phyloP scores from a whole-genome alignment of 2,797 vertebrate species.

The Uromys caudimaculatus region DNA sequence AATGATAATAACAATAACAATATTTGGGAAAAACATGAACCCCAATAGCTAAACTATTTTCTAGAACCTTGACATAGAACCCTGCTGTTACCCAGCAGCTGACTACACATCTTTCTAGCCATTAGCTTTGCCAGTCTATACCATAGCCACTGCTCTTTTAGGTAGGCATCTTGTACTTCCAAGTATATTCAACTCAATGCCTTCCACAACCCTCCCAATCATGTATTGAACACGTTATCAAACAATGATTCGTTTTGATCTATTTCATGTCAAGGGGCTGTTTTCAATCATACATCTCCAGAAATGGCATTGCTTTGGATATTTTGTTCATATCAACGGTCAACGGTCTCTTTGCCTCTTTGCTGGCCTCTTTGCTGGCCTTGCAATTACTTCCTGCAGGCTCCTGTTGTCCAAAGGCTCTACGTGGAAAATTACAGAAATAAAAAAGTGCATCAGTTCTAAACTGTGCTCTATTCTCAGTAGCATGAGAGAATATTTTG shows the following conservation, averaged over 20 bases:
- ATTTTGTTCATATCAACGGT: not conserved
- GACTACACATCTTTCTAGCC: not conserved
- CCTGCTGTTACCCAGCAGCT: not conserved
- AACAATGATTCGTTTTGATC: not conserved
- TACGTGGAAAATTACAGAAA: not conserved
- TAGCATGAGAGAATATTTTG: not conserved
- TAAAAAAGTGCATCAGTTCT: not conserved
- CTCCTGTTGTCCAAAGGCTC: not conserved
- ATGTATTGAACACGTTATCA: not conserved
- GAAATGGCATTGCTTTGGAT: not conserved
- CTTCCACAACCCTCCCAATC: not conserved
- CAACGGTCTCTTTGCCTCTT: no score
- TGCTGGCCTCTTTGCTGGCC: no score
- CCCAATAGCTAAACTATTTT: not conserved
- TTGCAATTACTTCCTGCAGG: not conserved
- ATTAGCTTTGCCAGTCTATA: not conserved
- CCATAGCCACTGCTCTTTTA: not conserved
- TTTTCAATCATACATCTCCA: not conserved
- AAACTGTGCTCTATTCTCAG: not conserved
- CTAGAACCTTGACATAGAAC: not conserved
- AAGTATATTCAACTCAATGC: not conserved
- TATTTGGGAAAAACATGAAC: not conserved
- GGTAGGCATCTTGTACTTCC: not conserved
- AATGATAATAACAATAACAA: not conserved
- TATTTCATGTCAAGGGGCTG: conserved; percentile 11